Evolutionary conservation across 2,888 invertebrate genomes (phyloP).

Genomic region (Rhabditoides inermis): DNA sequence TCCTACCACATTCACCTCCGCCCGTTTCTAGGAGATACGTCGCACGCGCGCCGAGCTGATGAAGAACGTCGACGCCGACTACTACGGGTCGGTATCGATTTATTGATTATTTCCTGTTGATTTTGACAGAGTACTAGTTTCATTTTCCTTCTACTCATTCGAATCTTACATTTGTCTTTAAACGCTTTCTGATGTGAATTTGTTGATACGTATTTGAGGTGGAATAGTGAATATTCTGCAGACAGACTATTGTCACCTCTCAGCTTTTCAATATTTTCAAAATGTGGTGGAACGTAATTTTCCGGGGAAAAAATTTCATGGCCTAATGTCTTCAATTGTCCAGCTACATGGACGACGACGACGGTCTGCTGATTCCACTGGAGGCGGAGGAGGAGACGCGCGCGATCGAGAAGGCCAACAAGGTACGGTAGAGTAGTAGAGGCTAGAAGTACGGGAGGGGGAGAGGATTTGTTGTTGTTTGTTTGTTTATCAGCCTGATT

Average conservation of each 20-base stretch:
- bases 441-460: too few relatives aligned
- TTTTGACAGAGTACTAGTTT: neutral
- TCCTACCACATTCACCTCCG: too few relatives aligned
- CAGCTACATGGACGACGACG: slow-evolving; percentile 78
- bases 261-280: too few relatives aligned
- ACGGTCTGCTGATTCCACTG: slow-evolving; percentile 80
- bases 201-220: too few relatives aligned
- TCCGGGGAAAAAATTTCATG: neutral
- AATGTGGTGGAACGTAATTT: too few relatives aligned
- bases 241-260: too few relatives aligned
- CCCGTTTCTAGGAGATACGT: slow-evolving; percentile 62
- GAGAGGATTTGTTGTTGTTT: neutral
- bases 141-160: too few relatives aligned
- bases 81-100: slow-evolving; percentile 69
- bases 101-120: neutral
- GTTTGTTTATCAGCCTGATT: too few relatives aligned
- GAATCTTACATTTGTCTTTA: too few relatives aligned
- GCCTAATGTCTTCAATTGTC: neutral
- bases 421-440: too few relatives aligned
- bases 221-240: too few relatives aligned
- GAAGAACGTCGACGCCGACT: slow-evolving; percentile 95
- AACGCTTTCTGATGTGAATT: too few relatives aligned
- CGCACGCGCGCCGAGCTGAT: slow-evolving; percentile 90
- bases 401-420: slow-evolving; percentile 37
- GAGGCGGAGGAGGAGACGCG: slow-evolving; percentile 61